phyloP scores from a whole-genome alignment of 2,888 invertebrate genomes.

The Sinopyrophorus schimmeli region DNA sequence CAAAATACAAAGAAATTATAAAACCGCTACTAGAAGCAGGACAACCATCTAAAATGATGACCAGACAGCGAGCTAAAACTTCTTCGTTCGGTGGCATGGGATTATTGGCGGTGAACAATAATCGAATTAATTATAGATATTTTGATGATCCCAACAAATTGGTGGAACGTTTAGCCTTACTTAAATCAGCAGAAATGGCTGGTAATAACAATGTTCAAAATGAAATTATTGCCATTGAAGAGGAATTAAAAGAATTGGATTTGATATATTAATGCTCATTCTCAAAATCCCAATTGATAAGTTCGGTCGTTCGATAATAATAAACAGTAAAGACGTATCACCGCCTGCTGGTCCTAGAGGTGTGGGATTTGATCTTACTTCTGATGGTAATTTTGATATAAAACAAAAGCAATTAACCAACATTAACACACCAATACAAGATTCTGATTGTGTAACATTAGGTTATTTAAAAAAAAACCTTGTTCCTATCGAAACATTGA shows the following conservation, averaged over 20 bases:
- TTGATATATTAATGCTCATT: background rate
- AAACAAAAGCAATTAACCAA: background rate
- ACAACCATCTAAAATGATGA: too few relatives aligned
- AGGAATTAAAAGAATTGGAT: constrained; percentile 5
- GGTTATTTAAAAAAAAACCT: too few relatives aligned
- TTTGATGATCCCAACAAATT: too few relatives aligned
- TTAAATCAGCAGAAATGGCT: constrained; percentile 1
- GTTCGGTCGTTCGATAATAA: background rate
- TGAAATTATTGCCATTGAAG: constrained; percentile 3
- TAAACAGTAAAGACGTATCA: too few relatives aligned
- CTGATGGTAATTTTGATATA: constrained; percentile 3
- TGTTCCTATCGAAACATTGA: too few relatives aligned
- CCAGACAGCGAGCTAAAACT: background rate
- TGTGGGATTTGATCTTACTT: constrained; percentile 2
- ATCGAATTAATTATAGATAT: too few relatives aligned
- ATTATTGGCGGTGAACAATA: too few relatives aligned
- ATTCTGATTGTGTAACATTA: too few relatives aligned
- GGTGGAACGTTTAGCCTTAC: background rate
- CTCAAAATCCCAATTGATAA: background rate
- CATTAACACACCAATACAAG: background rate
- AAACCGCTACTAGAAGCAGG: background rate
- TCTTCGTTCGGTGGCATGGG: background rate
- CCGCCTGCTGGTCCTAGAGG: background rate
- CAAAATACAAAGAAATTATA: constrained; percentile 7
- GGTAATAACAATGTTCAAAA: constrained; percentile 7